Percentiles rank a stretch among this genome's conserved stretches.
These are phyloP conservation scores for Sebastes trivittatus DNA, from an alignment of 2,797 vertebrate genomes.

Conservation along the genomic window DNA sequence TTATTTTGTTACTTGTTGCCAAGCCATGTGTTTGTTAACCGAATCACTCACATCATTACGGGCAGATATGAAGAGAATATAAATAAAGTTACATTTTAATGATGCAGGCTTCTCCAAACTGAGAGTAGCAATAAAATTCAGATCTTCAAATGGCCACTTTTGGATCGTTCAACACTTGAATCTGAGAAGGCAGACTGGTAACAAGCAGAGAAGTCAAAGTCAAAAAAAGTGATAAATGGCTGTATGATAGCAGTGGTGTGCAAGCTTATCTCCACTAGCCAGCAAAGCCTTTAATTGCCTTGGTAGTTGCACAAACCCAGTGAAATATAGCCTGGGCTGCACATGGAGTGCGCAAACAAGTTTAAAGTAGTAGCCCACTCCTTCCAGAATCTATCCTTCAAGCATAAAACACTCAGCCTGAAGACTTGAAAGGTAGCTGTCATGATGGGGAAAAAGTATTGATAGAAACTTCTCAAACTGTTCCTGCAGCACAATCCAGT, in stretches of 20 bases:
- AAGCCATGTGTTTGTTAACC: not conserved
- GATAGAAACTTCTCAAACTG: conserved; percentile 8
- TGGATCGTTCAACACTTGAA: conserved; percentile 20
- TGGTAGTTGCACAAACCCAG: conserved; percentile 32
- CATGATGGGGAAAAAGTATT: not conserved
- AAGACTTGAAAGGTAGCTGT: conserved; percentile 37
- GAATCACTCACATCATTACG: conserved; percentile 15
- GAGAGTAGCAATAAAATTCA: not conserved
- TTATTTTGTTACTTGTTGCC: conserved; percentile 8
- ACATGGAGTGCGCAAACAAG: conserved; percentile 30
- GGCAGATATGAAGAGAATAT: conserved; percentile 6
- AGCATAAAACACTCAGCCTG: conserved; percentile 13
- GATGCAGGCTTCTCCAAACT: conserved; percentile 8
- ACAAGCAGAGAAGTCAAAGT: conserved; percentile 39
- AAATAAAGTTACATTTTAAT: conserved; percentile 38
- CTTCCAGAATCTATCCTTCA: conserved; percentile 7
- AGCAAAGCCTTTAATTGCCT: conserved; percentile 65
- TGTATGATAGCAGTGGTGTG: conserved; percentile 32
- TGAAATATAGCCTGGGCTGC: conserved; percentile 19
- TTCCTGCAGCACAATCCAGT: not conserved
- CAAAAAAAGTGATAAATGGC: conserved; percentile 44
- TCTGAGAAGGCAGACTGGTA: conserved; percentile 23
- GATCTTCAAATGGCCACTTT: conserved; percentile 42
- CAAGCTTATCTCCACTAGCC: conserved; percentile 50
- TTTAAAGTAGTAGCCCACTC: conserved; percentile 24